Conservation (phyloP, 2,797 vertebrate species). For the Hydrolagus colliei region DNA sequence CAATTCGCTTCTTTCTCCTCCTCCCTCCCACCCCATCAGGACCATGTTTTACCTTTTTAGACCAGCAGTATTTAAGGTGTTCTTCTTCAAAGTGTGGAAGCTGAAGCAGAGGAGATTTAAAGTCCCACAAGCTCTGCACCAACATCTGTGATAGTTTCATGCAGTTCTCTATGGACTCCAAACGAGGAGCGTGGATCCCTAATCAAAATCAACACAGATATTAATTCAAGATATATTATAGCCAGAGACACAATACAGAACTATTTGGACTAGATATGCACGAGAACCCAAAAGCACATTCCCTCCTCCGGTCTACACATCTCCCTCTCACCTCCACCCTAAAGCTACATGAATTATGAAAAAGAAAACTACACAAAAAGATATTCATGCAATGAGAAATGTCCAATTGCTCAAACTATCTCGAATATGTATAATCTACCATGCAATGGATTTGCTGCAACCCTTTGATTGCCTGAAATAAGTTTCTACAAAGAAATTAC, state of each 20-base stretch:
- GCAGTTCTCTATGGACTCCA: slow-evolving; percentile 91
- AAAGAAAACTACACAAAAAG: too few species aligned
- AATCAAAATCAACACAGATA: neutral
- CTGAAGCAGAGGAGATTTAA: slow-evolving; percentile 88
- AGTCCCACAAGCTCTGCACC: slow-evolving; percentile 91
- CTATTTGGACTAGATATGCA: neutral
- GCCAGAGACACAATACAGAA: neutral
- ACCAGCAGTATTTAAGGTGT: slow-evolving; percentile 83
- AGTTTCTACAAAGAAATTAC: too few species aligned
- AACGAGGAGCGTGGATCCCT: slow-evolving; percentile 85
- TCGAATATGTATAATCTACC: too few species aligned
- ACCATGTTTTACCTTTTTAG: slow-evolving; percentile 75
- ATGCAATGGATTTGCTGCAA: too few species aligned
- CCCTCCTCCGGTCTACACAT: neutral
- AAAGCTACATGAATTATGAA: neutral
- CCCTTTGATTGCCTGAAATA: too few species aligned
- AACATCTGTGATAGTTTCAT: slow-evolving; percentile 98
- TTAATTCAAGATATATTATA: neutral
- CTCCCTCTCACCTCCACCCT: neutral
- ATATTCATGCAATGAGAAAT: too few species aligned
- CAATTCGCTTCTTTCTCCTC: neutral
- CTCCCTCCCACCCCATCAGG: neutral
- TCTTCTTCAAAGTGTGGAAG: slow-evolving; percentile 96
- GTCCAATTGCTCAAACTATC: too few species aligned
- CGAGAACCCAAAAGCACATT: neutral